A percentile compares a stretch with the other conserved stretches of the same genome.
These are phyloP conservation scores for Furnarius figulus DNA, from an alignment of 2,113 vertebrate genomes.

Conservation along the genomic window DNA sequence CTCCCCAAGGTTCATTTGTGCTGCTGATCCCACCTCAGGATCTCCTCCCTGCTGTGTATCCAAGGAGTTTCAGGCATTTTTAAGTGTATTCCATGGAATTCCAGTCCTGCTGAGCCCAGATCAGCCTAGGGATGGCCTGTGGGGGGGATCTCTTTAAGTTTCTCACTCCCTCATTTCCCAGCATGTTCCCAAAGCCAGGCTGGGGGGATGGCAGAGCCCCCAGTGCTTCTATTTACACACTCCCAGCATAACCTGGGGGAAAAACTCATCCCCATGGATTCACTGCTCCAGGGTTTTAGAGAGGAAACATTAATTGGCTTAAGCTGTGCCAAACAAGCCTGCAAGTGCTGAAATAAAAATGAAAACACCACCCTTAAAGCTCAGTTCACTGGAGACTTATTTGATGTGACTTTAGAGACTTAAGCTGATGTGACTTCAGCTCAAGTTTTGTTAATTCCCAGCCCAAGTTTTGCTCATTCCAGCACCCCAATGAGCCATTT, in stretches of 20 bases:
- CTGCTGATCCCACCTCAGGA: neutral
- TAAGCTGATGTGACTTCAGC: neutral
- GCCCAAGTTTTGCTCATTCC: neutral
- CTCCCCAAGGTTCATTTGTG: rapidly evolving
- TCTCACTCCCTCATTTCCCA: no score
- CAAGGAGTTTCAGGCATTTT: rapidly evolving
- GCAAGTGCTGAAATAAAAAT: neutral
- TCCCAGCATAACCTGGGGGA: neutral
- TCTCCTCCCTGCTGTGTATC: neutral
- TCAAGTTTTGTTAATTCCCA: neutral
- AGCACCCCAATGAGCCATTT: neutral
- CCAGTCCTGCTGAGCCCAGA: neutral
- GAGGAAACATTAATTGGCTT: neutral
- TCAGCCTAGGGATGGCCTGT: neutral
- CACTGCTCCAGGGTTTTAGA: neutral
- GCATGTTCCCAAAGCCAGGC: neutral
- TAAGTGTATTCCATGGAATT: rapidly evolving
- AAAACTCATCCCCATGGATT: neutral
- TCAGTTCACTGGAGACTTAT: neutral
- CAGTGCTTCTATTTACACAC: rapidly evolving
- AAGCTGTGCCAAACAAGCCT: neutral
- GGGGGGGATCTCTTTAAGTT: no score
- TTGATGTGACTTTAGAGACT: neutral
- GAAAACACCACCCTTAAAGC: neutral
- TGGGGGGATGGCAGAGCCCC: rapidly evolving